Evolutionary conservation across 2,888 invertebrate species (phyloP).

Genomic region (Philereme transversata): DNA sequence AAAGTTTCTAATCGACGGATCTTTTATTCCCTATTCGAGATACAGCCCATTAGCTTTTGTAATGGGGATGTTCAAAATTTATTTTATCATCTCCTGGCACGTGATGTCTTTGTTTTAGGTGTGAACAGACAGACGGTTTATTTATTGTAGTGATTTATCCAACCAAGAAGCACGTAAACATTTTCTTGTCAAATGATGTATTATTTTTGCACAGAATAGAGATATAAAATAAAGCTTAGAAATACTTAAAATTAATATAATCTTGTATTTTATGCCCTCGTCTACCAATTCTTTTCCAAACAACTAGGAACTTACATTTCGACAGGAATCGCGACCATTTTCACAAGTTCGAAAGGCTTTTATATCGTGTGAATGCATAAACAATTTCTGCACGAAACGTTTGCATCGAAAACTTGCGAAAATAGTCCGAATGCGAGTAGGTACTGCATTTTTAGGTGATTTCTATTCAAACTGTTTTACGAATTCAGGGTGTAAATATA

Average conservation of each 20-base stretch:
- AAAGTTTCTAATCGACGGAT: conserved; percentile 84
- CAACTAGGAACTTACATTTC: conserved; percentile 9
- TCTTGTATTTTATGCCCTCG: conserved; percentile 1
- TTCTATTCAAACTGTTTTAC: conserved; percentile 45
- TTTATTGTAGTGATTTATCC: conserved; percentile 42
- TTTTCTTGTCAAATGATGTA: not conserved
- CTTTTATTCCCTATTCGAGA: conserved; percentile 81
- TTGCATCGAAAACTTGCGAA: conserved; percentile 34
- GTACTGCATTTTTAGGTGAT: conserved; percentile 45
- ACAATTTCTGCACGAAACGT: conserved; percentile 30
- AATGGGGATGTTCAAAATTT: conserved; percentile 81
- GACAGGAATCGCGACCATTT: conserved; percentile 19
- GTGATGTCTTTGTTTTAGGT: conserved; percentile 76
- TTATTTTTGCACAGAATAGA: too few species aligned
- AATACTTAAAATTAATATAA: conserved; percentile 4
- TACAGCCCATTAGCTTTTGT: conserved; percentile 81
- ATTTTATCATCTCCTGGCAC: conserved; percentile 82
- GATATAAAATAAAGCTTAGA: conserved; percentile 14
- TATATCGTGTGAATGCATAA: conserved; percentile 32
- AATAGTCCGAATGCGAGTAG: conserved; percentile 22
- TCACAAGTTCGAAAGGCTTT: conserved; percentile 16
- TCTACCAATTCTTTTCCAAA: conserved; percentile 8
- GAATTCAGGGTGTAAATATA: conserved; percentile 28
- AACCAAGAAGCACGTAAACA: not conserved
- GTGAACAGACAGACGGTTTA: conserved; percentile 50